Percentiles rank a stretch among this genome's conserved stretches.
Evolutionary conservation across 2,797 vertebrate genomes (phyloP).

Genomic region (Clarias platycephalus): DNA sequence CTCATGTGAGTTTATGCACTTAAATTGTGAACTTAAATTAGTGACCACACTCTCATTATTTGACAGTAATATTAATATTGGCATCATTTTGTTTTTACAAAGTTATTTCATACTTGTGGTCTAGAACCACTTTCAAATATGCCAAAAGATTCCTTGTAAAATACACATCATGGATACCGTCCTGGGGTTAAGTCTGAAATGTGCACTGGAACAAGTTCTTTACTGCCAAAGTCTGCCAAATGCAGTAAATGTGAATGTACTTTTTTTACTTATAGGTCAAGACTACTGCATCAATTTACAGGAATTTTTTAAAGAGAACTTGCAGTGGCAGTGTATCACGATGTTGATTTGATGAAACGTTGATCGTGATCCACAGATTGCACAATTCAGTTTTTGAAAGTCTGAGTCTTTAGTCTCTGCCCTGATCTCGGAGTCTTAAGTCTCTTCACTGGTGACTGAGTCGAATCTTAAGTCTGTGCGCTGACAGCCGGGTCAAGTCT

Average conservation of each 20-base stretch:
- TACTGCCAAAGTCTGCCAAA: too few species aligned
- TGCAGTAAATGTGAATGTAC: too few species aligned
- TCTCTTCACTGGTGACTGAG: neutral
- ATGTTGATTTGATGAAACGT: neutral
- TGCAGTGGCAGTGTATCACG: neutral
- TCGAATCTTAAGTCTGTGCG: neutral
- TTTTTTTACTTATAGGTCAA: too few species aligned
- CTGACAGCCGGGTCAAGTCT: neutral
- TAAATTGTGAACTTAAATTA: neutral
- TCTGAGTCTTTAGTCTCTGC: neutral
- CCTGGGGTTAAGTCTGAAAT: neutral
- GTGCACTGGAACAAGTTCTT: neutral
- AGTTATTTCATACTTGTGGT: too few species aligned
- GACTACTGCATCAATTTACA: neutral
- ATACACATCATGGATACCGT: neutral
- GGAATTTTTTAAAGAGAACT: neutral
- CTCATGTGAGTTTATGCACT: neutral
- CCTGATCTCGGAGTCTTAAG: neutral
- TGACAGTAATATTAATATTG: neutral
- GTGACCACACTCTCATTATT: neutral
- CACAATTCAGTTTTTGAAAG: neutral
- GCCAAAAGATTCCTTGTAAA: too few species aligned
- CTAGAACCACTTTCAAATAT: too few species aligned
- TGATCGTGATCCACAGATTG: neutral
- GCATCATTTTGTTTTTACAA: neutral